Base-by-base conservation (phyloP, 2,797 vertebrate species). In the Artibeus lituratus region DNA sequence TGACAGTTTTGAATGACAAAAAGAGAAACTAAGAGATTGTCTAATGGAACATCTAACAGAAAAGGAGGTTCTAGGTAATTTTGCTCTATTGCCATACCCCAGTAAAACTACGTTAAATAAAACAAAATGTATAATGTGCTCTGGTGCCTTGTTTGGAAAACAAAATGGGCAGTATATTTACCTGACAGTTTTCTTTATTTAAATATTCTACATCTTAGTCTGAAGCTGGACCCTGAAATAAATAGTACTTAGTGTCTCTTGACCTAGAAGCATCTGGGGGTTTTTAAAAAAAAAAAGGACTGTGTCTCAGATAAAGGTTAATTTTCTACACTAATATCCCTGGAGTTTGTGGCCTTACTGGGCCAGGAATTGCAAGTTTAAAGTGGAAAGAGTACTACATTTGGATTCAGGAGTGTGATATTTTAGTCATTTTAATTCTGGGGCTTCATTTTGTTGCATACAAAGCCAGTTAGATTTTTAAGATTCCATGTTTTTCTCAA, bases 341-440 rank as follows among this genome's bases (percentile, higher is more conserved):
- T 76, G 32, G 24, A 93, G 59, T 83, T 91, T 44, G 37, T 72
- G 72, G 67, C 12, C 18, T 76, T 70, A 8, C 9, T 85, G 19
- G 35, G 26, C 29, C n/a, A 77, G 32, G 29, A 91, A 81, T 85
- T 87, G 80, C 29, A 81, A 73, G 47, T 47, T 62, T 53, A 67
- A 74, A 80, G 26, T 85, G 8, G 37, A 55, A 65, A 83, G 32
- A 87, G 22, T 32, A 62, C 39, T 87, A 29, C 80, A n/a, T 90
- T 85, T 70, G 16, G n/a, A 77, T 83, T 87, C 35, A 92, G 32
- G 78, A 10, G 67, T 95, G 24, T 35, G 3, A 84, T 42, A 76
- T 95, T 94, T 89, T 90, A 70, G 42, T 84, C 35, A 73, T 21
- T 91, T 94, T 26, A 91, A 21, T 86, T 94, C 19, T 69, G 73